Percentiles rank a stretch among this genome's conserved stretches.
These are phyloP conservation scores for Centropristis striata DNA, from an alignment of 2,113 vertebrate species.

Conservation along the genomic window DNA sequence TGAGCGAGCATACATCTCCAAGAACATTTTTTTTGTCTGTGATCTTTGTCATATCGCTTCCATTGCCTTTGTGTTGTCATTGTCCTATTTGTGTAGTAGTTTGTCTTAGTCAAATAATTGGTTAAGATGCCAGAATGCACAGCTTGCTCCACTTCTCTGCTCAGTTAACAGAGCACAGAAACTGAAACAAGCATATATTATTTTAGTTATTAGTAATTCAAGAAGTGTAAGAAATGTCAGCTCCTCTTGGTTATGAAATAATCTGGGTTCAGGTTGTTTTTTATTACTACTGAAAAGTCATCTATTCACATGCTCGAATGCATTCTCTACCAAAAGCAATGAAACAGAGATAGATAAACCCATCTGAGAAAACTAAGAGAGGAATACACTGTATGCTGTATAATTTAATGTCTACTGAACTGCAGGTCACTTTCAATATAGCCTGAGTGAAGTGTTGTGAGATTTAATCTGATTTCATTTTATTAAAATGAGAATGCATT, in stretches of 20 bases:
- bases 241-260: constrained; percentile 17
- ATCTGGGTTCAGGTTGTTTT: constrained; percentile 20
- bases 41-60: constrained; percentile 67
- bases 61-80: constrained; percentile 71
- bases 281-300: constrained; percentile 40
- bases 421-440: constrained; percentile 81
- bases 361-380: constrained; percentile 17
- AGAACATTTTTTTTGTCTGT: constrained; percentile 45
- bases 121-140: constrained; percentile 42
- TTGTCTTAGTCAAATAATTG: constrained; percentile 70
- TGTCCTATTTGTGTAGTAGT: constrained; percentile 69
- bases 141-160: constrained; percentile 41
- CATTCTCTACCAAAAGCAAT: constrained; percentile 31
- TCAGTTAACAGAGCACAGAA: constrained; percentile 12
- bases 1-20: constrained; percentile 52
- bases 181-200: background rate
- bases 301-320: constrained; percentile 35
- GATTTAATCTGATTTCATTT: constrained; percentile 77
- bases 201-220: constrained; percentile 2
- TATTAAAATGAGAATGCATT: constrained; percentile 78
- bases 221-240: constrained; percentile 12
- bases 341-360: constrained; percentile 34
- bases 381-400: constrained; percentile 36
- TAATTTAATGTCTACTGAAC: constrained; percentile 71
- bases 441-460: constrained; percentile 75